phyloP scores from a whole-genome alignment of 2,888 invertebrate species.

The Cordilura impudica region DNA sequence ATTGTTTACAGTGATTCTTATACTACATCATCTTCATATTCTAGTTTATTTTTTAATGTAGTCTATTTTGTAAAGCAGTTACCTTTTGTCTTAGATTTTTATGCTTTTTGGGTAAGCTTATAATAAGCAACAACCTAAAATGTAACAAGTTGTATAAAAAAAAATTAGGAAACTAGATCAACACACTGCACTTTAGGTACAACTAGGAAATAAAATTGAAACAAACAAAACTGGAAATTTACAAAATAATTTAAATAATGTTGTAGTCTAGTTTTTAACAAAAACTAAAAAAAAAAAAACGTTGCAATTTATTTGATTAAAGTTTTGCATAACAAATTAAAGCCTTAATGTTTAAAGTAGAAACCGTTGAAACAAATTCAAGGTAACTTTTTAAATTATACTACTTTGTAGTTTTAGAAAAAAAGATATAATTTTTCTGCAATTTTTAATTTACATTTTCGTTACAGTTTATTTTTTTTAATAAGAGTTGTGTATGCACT shows the following conservation, averaged over 20 bases:
- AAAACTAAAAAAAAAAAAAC: not conserved
- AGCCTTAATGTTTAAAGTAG: not conserved
- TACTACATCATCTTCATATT: not conserved
- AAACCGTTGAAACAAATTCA: not conserved
- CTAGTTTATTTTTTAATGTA: not conserved
- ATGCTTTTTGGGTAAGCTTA: not conserved
- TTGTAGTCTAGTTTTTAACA: conserved; percentile 18
- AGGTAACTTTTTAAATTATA: not conserved
- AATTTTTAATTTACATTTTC: not conserved
- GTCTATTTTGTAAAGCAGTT: no score
- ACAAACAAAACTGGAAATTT: not conserved
- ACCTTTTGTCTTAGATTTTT: no score
- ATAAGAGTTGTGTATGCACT: not conserved
- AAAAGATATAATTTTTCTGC: not conserved
- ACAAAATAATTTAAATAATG: not conserved
- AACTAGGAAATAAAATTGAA: not conserved
- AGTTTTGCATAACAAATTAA: not conserved
- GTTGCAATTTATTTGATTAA: no score
- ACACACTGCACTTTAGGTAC: not conserved
- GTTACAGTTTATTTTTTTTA: not conserved
- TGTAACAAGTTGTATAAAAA: conserved; percentile 7
- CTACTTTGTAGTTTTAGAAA: not conserved
- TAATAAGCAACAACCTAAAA: not conserved
- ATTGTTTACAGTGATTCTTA: conserved; percentile 31
- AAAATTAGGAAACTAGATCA: conserved; percentile 36